Base-by-base conservation (phyloP, 2,888 invertebrate genomes). In the Spisula subtruncata region DNA sequence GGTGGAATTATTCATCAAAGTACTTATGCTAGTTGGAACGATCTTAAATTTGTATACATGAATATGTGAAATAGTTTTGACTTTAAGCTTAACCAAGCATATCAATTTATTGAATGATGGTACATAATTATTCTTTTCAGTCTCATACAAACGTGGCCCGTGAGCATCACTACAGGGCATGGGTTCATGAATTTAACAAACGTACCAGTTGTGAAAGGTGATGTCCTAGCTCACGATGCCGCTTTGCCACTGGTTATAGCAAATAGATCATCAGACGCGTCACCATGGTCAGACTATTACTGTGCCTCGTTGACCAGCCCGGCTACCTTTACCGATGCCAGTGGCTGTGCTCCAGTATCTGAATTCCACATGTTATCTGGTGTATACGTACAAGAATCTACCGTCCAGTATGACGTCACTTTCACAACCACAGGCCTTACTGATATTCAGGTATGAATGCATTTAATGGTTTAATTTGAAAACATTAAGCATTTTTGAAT, bases 191-290 rank as follows among this genome's bases (percentile, higher is more conserved):
- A 91, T 0, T 18, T 81, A 12, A 83, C 89, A 5, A 51, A 60
- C 0, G 80, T 89, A 16, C 86, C 86, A 16, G 93, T 96, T 0
- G 25, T 83, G 2, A 90, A 93, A 1, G 95, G 95, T 5, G 94
- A 95, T 81, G 90, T 95, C 6, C 83, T 95, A 14, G 95, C 94
- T 12, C 93, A 92, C 81, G 87, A 93, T 48, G 89, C 89, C 29
- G 35, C n/a, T 12, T 89, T 82, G 6, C 81, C 89, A 0, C 89
- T 85, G 35, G 79, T 92, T 0, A 82, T 93, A 12, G 89, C 94
- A 6, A 51, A 75, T 20, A 25, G 20, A 46, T 51, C 86, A 29
- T 82, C 81, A 56, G 60, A 51, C 60, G n/a, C 83, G 4, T 32
- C 32, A 25, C 25, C 29, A 35, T 32, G 75, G 75, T 18, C 71